Conservation (phyloP, 2,797 vertebrate genomes). For the Dryobates pubescens region DNA sequence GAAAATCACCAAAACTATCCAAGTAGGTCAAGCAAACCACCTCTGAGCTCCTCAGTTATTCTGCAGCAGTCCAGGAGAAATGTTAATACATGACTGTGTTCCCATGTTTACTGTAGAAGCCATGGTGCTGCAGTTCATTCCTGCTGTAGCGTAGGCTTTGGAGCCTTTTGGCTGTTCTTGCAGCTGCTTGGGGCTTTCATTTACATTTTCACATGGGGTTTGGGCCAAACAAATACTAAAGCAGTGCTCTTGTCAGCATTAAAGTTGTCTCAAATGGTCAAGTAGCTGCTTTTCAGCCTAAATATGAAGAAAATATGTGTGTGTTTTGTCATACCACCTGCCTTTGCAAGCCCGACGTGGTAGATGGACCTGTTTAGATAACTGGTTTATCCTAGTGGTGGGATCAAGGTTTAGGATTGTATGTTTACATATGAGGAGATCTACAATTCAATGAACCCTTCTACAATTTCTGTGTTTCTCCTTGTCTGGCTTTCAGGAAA, state of each 20-base stretch:
- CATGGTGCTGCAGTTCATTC: neutral
- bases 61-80: neutral
- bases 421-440: neutral
- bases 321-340: neutral
- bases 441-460: neutral
- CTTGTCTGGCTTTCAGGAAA: neutral
- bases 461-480: neutral
- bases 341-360: neutral
- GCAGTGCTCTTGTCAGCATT: neutral
- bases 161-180: neutral
- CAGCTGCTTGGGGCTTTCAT: neutral
- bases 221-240: neutral
- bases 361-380: neutral
- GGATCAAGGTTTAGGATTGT: neutral
- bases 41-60: neutral
- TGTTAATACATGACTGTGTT: neutral
- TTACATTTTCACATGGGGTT: neutral
- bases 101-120: neutral
- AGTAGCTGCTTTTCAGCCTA: neutral
- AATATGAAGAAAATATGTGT: neutral
- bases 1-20: constrained; percentile 98
- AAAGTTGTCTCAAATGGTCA: neutral
- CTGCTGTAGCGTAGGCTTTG: neutral
- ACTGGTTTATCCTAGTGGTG: neutral
- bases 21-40: constrained; percentile 78